Percentiles rank a stretch among this genome's conserved stretches.
Conservation (phyloP, 2,888 invertebrate species). For the Epiblema foenella region DNA sequence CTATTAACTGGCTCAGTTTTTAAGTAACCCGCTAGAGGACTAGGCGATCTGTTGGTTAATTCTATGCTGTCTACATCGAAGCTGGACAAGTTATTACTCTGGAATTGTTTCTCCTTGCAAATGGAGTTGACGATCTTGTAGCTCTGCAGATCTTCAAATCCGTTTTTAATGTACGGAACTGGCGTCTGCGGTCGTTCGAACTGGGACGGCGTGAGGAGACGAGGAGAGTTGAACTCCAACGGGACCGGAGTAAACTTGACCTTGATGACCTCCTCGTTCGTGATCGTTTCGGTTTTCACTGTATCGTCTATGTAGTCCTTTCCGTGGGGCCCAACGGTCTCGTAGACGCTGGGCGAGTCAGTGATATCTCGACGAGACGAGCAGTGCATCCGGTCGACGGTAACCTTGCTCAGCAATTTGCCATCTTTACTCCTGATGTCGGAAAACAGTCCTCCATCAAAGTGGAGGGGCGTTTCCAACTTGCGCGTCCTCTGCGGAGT, state of each 20-base stretch:
- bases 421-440: slow-evolving; percentile 80
- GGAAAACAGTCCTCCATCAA: slow-evolving; percentile 82
- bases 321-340: slow-evolving; percentile 56
- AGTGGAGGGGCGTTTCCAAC: slow-evolving; percentile 83
- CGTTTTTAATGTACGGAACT: slow-evolving; percentile 67
- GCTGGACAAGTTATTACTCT: slow-evolving; percentile 49
- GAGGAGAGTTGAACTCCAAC: slow-evolving; percentile 67
- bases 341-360: slow-evolving; percentile 66
- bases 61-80: slow-evolving; percentile 20
- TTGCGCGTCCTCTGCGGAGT: slow-evolving; percentile 79
- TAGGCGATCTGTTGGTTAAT: slow-evolving; percentile 11
- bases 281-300: slow-evolving; percentile 77
- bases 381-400: slow-evolving; percentile 77
- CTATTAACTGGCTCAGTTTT: slow-evolving; percentile 54
- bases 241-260: slow-evolving; percentile 78
- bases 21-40: slow-evolving; percentile 17
- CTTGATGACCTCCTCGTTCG: slow-evolving; percentile 77
- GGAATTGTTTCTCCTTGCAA: slow-evolving; percentile 66
- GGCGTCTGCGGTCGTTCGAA: slow-evolving; percentile 56
- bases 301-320: slow-evolving; percentile 74
- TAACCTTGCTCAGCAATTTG: slow-evolving; percentile 80
- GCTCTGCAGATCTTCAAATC: slow-evolving; percentile 76
- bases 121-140: slow-evolving; percentile 79
- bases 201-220: slow-evolving; percentile 61
- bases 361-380: slow-evolving; percentile 75